A percentile compares a stretch with the other conserved stretches of the same genome.
Conservation (phyloP, 2,888 invertebrate species). For the Drosophila niveifrons region DNA sequence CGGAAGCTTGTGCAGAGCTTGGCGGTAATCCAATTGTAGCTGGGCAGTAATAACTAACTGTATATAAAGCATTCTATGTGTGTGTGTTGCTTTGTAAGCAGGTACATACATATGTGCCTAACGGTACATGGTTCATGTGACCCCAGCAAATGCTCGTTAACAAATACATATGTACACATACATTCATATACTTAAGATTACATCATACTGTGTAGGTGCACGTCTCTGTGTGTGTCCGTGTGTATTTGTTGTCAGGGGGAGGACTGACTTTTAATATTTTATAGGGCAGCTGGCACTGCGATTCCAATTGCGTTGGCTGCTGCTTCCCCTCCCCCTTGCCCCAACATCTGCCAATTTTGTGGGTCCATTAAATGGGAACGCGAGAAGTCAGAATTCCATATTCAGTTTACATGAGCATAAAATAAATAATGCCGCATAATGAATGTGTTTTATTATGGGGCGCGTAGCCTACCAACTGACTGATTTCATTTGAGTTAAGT, state of each 20-base stretch:
- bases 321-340: not conserved
- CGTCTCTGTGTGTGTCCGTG: conserved; percentile 3
- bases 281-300: conserved; percentile 69
- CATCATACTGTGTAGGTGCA: conserved; percentile 50
- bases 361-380: conserved; percentile 24
- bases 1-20: conserved; percentile 34
- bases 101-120: conserved; percentile 24
- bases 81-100: conserved; percentile 5
- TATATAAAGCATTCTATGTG: conserved; percentile 27
- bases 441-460: conserved; percentile 18
- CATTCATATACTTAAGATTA: conserved; percentile 45
- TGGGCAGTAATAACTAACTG: conserved; percentile 58
- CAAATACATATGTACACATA: conserved; percentile 14
- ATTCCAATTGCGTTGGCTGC: conserved; percentile 46
- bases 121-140: conserved; percentile 31
- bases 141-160: conserved; percentile 30
- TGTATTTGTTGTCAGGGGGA: conserved; percentile 9
- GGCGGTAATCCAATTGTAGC: conserved; percentile 67
- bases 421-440: conserved; percentile 36
- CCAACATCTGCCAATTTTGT: conserved; percentile 20
- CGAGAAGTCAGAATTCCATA: conserved; percentile 21
- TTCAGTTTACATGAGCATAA: conserved; percentile 25
- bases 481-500: conserved; percentile 23
- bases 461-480: not conserved
- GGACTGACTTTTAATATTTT: conserved; percentile 70